Percentiles rank a stretch among this genome's conserved stretches.
Conservation (phyloP, 1,140 invertebrate species). For the Pseudomyrmex flavicornis region DNA sequence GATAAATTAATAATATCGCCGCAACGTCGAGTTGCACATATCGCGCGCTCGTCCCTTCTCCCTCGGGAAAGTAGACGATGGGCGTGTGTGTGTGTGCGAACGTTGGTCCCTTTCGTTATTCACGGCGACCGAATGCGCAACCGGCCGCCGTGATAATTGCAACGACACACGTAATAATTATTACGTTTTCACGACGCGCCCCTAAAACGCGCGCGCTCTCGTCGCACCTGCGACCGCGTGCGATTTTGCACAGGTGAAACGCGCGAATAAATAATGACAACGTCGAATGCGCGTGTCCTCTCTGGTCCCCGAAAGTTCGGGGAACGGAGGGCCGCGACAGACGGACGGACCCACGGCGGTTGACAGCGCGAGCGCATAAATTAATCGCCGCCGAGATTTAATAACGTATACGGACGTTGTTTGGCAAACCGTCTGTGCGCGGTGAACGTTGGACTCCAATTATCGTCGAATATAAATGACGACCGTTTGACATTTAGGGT, state of each 20-base stretch:
- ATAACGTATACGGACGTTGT: constrained; percentile 43
- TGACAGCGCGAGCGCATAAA: constrained; percentile 45
- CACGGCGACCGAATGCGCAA: constrained; percentile 31
- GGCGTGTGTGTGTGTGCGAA: background rate
- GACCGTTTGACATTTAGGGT: constrained; percentile 52
- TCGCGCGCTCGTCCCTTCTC: background rate
- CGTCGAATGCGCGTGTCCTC: background rate
- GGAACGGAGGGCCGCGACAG: background rate
- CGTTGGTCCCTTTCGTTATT: constrained; percentile 33
- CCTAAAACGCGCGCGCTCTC: background rate
- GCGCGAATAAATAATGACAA: constrained; percentile 47
- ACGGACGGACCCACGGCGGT: background rate
- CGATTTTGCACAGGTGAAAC: constrained; percentile 10
- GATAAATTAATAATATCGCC: constrained; percentile 62
- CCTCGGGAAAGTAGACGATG: constrained; percentile 1
- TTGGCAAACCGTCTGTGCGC: constrained; percentile 28
- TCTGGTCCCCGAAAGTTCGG: constrained; percentile 6
- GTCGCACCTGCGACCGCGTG: constrained; percentile 21
- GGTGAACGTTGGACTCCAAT: constrained; percentile 23
- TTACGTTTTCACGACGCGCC: constrained; percentile 31
- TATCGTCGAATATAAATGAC: constrained; percentile 54
- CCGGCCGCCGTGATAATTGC: constrained; percentile 35
- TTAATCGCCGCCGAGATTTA: constrained; percentile 59
- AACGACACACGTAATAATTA: constrained; percentile 39
- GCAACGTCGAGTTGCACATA: constrained; percentile 29